Conservation (phyloP, 1,140 invertebrate species). For the Heliconius melpomene region DNA sequence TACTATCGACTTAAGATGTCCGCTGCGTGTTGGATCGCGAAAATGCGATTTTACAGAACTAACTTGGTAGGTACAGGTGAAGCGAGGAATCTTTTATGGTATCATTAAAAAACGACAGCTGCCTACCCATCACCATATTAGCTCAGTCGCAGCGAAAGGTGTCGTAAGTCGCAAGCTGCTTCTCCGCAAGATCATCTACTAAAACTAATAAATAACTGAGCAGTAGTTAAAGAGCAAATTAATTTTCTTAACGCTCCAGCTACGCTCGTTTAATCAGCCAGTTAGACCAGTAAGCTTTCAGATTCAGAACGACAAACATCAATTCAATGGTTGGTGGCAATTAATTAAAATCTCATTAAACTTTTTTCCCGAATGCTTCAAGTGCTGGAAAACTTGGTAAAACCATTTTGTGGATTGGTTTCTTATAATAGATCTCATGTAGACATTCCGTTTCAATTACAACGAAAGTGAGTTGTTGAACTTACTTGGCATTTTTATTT, state of each 20-base stretch:
- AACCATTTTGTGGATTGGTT: conserved; percentile 49
- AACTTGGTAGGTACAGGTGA: conserved; percentile 53
- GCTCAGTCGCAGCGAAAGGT: conserved; percentile 58
- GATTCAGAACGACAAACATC: conserved; percentile 37
- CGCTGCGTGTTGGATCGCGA: conserved; percentile 38
- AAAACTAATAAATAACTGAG: conserved; percentile 49
- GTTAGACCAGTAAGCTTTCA: conserved; percentile 42
- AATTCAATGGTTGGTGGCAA: conserved; percentile 40
- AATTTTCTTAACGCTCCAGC: conserved; percentile 50
- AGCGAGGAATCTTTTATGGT: conserved; percentile 52
- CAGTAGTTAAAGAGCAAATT: conserved; percentile 49
- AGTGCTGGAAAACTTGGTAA: conserved; percentile 56
- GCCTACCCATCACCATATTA: conserved; percentile 56
- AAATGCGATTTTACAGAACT: conserved; percentile 48
- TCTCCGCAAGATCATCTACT: conserved; percentile 44
- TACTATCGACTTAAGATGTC: conserved; percentile 37
- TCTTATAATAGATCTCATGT: conserved; percentile 41
- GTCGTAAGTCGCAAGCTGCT: conserved; percentile 53
- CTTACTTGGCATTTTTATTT: conserved; percentile 35
- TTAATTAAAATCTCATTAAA: conserved; percentile 66
- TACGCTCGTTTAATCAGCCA: conserved; percentile 30
- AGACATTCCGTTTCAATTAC: conserved; percentile 48
- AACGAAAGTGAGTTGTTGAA: conserved; percentile 57
- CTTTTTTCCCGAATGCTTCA: conserved; percentile 54
- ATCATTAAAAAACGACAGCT: conserved; percentile 63